Evolutionary conservation across 2,888 invertebrate genomes (phyloP), one percentile per base, ranked within the genome.

Genomic region (Parnassius smintheus): DNA sequence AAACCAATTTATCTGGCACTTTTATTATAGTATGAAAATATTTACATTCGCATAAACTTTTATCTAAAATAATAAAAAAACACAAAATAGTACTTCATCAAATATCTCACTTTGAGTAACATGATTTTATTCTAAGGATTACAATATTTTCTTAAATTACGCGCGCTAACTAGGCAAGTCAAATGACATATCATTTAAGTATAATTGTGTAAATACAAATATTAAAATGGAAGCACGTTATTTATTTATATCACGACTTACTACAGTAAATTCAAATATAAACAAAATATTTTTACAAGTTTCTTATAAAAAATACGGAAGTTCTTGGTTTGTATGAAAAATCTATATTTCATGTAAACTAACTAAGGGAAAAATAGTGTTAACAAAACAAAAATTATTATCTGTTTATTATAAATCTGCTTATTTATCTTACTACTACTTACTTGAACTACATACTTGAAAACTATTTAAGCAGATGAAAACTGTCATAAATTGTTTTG

Each of bases 1-100:
- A 65, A 68, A 68, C 68, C 68, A 82, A 81, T 81, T 78, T 77
- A 72, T 87, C 83, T 88, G 89, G 87, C 88, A 88, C 86, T 88
- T 88, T 90, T 87, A 77, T 89, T 77, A 70, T 48, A 18, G 65
- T 66, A 61, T 64, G 62, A 82, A 76, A 82, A 77, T 86, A 88
- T 87, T 80, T 86, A 88, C 85, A 88, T 66, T 76, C 71, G 69
- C 68, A 70, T 66, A 41, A 72, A 66, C 67, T 67, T 70, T 72
- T 65, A 66, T 72, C 66, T 70, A 70, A 75, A 65, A 68, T 61
- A 66, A 67, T 68, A 70, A 73, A 80, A 80, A 75, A 73, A 77
- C 74, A 75, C 72, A 68, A 76, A 72, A 76, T 35, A 25, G 25
- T 49, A 72, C 72, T 74, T 75, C 69, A 68, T 66, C 42, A 42